Evolutionary conservation across 2,797 vertebrate genomes (phyloP).

Genomic region (Pristis pectinata): DNA sequence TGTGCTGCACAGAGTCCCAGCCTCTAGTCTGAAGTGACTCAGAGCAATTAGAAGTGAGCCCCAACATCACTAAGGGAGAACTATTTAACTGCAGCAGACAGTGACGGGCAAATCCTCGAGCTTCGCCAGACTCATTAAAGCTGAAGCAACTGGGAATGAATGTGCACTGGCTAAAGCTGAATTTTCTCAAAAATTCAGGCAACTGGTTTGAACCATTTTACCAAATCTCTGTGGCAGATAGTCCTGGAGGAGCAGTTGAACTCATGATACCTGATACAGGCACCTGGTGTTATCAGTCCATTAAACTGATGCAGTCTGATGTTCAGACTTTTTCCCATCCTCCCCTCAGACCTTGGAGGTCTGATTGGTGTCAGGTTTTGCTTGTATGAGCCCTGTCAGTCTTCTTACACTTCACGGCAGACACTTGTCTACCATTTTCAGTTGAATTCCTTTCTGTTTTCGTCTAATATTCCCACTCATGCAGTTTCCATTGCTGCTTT

Average conservation of each 20-base stretch:
- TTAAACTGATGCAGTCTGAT: background rate
- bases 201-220: background rate
- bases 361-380: background rate
- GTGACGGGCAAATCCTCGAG: background rate
- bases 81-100: background rate
- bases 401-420: background rate
- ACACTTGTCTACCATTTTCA: background rate
- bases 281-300: background rate
- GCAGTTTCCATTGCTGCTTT: background rate
- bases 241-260: background rate
- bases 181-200: background rate
- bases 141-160: background rate
- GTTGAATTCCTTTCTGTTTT: background rate
- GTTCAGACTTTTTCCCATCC: background rate
- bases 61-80: background rate
- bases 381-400: background rate
- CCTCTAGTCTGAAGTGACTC: conserved; percentile 1
- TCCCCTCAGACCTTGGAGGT: too few relatives aligned
- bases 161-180: background rate
- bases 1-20: background rate
- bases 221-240: background rate
- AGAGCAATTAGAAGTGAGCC: background rate
- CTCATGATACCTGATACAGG: background rate
- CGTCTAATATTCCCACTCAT: background rate
- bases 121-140: background rate